phyloP scores from a whole-genome alignment of 2,797 vertebrate genomes.

The Falco peregrinus region DNA sequence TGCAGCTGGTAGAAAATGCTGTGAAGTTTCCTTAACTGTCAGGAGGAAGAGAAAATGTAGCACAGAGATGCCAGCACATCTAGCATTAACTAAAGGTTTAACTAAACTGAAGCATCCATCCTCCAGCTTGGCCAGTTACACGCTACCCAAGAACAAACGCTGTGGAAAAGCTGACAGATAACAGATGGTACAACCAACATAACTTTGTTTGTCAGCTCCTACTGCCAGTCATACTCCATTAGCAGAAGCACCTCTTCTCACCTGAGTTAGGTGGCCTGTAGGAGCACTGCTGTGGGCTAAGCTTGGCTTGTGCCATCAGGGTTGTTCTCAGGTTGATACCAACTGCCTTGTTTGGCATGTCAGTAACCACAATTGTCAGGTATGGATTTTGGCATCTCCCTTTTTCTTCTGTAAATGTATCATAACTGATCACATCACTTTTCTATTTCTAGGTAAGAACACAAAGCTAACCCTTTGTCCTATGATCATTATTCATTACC shows the following conservation, averaged over 20 bases:
- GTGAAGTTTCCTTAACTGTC: constrained; percentile 46
- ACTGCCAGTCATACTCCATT: not conserved
- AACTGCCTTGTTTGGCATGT: not conserved
- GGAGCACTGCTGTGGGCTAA: not conserved
- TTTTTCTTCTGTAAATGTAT: not conserved
- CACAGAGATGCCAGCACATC: constrained; percentile 44
- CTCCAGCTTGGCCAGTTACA: not conserved
- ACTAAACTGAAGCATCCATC: constrained; percentile 27
- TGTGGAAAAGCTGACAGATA: constrained; percentile 40
- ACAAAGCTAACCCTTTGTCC: not conserved
- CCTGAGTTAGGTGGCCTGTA: not conserved
- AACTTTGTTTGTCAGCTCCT: not conserved
- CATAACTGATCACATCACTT: not conserved
- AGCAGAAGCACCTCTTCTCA: not conserved
- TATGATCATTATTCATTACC: not conserved
- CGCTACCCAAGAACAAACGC: constrained; percentile 13
- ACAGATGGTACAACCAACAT: constrained; percentile 29
- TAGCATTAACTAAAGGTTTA: constrained; percentile 36
- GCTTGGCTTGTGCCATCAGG: not conserved
- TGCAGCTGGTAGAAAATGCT: constrained; percentile 41
- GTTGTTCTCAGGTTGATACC: not conserved
- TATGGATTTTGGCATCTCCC: not conserved
- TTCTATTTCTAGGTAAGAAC: not conserved
- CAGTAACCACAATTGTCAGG: not conserved
- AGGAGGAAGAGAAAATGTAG: constrained; percentile 31